phyloP scores from a whole-genome alignment of 1,140 invertebrate genomes.

The Tenebrio molitor region DNA sequence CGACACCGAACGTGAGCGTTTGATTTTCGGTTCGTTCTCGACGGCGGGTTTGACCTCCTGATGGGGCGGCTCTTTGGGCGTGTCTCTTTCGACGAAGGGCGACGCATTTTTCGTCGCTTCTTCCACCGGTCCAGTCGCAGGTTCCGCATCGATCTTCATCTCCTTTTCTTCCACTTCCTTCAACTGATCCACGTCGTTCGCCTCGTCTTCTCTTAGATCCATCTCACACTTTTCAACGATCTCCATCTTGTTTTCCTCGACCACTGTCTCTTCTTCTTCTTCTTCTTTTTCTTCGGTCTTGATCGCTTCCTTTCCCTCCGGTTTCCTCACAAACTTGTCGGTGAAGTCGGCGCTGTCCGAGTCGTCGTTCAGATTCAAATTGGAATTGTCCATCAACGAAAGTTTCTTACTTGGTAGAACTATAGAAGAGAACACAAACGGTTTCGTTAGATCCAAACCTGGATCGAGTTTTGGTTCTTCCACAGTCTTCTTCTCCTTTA shows the following conservation, averaged over 20 bases:
- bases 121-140: not conserved
- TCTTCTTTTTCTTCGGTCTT: constrained; percentile 4
- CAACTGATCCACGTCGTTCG: not conserved
- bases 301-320: not conserved
- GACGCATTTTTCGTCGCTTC: not conserved
- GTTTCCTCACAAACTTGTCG: constrained; percentile 27
- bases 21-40: not conserved
- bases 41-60: constrained; percentile 22
- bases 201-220: not conserved
- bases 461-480: not conserved
- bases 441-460: constrained; percentile 42
- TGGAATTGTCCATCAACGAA: constrained; percentile 50
- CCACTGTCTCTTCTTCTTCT: not conserved
- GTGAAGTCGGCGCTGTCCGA: constrained; percentile 44
- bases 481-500: not conserved
- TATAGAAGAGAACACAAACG: constrained; percentile 55
- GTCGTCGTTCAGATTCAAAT: constrained; percentile 56
- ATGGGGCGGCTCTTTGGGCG: constrained; percentile 2
- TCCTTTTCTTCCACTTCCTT: constrained; percentile 16
- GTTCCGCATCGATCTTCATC: not conserved
- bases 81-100: not conserved
- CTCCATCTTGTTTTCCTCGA: constrained; percentile 32
- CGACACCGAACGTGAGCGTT: not conserved
- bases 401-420: constrained; percentile 52
- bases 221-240: not conserved